These are phyloP conservation scores for Apamea sordens DNA, from an alignment of 2,888 invertebrate genomes.

Conservation along the genomic window DNA sequence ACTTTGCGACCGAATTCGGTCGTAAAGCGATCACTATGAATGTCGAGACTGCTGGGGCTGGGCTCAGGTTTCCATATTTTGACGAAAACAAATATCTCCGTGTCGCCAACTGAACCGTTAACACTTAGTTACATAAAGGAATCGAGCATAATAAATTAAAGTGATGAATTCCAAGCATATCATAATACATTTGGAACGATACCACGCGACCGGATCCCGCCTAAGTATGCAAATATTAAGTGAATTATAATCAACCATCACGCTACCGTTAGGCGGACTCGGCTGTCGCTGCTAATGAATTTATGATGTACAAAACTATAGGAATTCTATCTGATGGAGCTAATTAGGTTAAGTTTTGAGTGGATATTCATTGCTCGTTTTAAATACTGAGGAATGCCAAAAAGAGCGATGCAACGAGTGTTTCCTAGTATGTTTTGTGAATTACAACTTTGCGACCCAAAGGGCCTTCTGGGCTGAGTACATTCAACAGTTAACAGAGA, in stretches of 20 bases:
- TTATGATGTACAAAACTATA: constrained; percentile 55
- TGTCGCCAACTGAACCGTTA: background rate
- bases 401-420: background rate
- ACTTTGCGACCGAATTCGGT: too few relatives aligned
- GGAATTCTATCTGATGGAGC: constrained; percentile 26
- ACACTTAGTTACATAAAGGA: background rate
- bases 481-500: background rate
- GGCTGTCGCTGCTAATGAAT: constrained; percentile 41
- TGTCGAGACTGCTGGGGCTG: too few relatives aligned
- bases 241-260: constrained; percentile 62
- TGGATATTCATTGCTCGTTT: background rate
- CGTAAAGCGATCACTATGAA: too few relatives aligned
- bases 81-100: background rate
- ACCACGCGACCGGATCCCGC: constrained; percentile 59
- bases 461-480: background rate
- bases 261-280: constrained; percentile 65
- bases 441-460: background rate
- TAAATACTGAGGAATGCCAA: background rate
- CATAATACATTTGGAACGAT: constrained; percentile 51
- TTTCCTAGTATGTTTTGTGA: too few relatives aligned
- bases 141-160: constrained; percentile 8
- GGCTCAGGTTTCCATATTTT: background rate
- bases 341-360: constrained; percentile 35
- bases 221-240: constrained; percentile 60
- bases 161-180: constrained; percentile 47